Evolutionary conservation across 1,140 invertebrate genomes (phyloP), one percentile per base, ranked within the genome.

Genomic region (Saccostrea glomerata): DNA sequence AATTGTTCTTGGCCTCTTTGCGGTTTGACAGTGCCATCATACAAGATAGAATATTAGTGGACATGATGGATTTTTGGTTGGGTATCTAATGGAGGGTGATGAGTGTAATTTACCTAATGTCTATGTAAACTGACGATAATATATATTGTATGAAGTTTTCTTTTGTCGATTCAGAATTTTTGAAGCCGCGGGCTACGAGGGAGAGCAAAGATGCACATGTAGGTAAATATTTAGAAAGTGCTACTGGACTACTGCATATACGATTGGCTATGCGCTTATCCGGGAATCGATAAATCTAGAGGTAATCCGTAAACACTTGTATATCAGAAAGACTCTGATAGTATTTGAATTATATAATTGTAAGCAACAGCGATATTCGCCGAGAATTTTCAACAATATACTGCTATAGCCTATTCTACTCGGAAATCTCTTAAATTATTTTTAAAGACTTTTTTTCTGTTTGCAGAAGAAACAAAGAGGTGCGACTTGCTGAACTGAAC

Each of bases 111-210:
- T 77, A 77, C 70, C 36, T 77, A 77, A 77, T 77, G 25, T 77
- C 30, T 77, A 25, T 77, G 70, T 30, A 77, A 77, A 77, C 70
- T 25, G 23, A 77, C 70, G n/a, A 36, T 77, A 12, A 77, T 77
- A 77, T 77, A 77, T 77, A 77, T 77, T 77, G 70, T 77, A 30
- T 77, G 3, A 77, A 77, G 70, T 25, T 77, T 77, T 77, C 30
- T 36, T 73, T 25, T 36, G 4, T 25, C 13, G 30, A 11, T 77
- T 77, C 70, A 77, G 70, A 63, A 63, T 20, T 63, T n/a, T 63
- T 17, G 58, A 63, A 20, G 17, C 23, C 4, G 11, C 25, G 30
- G 23, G 23, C 23, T 30, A 36, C 25, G 15, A 25, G 25, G 70
- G 13, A 36, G 25, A 36, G 23, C 25, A 36, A 9, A 2, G 25